These are phyloP conservation scores for Tineola bisselliella DNA, from an alignment of 2,888 invertebrate genomes.

Conservation along the genomic window DNA sequence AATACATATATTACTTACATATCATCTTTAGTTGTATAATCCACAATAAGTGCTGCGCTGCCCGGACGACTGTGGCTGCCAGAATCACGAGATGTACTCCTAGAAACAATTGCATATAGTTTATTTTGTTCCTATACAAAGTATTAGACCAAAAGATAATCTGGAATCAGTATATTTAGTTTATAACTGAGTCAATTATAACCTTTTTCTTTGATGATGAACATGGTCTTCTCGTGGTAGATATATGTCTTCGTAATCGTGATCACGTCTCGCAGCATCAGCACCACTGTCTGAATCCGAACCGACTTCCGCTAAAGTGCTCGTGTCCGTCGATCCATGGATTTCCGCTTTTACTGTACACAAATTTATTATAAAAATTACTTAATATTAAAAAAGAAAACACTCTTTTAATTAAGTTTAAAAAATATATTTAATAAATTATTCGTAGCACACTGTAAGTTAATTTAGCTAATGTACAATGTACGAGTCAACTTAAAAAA, in stretches of 20 bases:
- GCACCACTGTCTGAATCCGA: conserved; percentile 59
- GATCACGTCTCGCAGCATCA: conserved; percentile 53
- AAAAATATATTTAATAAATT: too few species aligned
- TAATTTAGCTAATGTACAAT: too few species aligned
- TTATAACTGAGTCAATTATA: too few species aligned
- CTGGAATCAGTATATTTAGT: too few species aligned
- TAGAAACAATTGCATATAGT: conserved; percentile 24
- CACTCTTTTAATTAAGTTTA: too few species aligned
- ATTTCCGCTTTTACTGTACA: conserved; percentile 84
- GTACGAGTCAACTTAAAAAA: too few species aligned
- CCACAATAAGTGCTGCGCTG: conserved; percentile 60
- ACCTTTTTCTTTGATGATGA: conserved; percentile 44
- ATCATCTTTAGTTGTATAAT: conserved; percentile 53
- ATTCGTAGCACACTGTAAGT: too few species aligned
- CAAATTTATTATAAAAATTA: neutral
- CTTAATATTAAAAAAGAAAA: neutral
- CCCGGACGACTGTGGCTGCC: conserved; percentile 81
- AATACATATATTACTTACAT: conserved; percentile 39
- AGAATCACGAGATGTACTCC: conserved; percentile 72
- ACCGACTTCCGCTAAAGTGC: conserved; percentile 34
- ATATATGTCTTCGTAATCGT: conserved; percentile 87
- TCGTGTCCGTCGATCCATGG: conserved; percentile 71
- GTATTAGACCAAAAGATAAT: too few species aligned
- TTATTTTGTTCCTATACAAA: too few species aligned
- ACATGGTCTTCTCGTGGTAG: conserved; percentile 70